Conservation (phyloP, 2,797 vertebrate genomes). For the Pangasius krempfi region DNA sequence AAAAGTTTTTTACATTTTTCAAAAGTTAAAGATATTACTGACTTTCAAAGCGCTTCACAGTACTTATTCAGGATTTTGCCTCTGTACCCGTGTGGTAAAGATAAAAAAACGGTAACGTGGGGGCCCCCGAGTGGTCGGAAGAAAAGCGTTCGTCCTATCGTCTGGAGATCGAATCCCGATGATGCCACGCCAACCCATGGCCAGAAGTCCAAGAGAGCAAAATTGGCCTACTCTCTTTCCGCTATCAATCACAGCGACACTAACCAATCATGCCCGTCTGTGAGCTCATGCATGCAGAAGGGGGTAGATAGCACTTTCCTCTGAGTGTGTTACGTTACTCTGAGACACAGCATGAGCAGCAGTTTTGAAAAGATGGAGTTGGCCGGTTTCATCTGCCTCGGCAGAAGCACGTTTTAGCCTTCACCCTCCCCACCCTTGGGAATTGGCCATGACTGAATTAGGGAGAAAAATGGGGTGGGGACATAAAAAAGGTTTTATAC, state of each 20-base stretch:
- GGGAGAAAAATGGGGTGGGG: not conserved
- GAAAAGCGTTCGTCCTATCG: not conserved
- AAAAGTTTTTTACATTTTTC: not conserved
- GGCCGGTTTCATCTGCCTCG: not conserved
- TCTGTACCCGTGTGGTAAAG: conserved; percentile 20
- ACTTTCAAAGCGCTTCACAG: not conserved
- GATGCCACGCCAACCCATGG: not conserved
- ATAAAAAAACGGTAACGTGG: not conserved
- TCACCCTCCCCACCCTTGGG: not conserved
- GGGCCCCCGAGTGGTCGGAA: too few relatives aligned
- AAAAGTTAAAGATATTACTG: not conserved
- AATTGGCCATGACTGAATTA: not conserved
- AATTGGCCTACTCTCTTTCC: not conserved
- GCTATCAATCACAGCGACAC: not conserved
- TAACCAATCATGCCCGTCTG: not conserved
- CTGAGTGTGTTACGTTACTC: not conserved
- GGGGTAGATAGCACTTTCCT: not conserved
- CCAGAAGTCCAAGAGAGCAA: not conserved
- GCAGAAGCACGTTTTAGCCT: not conserved
- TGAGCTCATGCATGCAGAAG: not conserved
- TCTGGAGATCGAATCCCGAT: not conserved
- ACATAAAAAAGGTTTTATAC: not conserved
- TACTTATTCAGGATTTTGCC: conserved; percentile 41
- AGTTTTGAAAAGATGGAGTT: not conserved
- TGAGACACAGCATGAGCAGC: not conserved